Conservation (phyloP, 2,888 invertebrate species). For the Lacanobia oleracea region DNA sequence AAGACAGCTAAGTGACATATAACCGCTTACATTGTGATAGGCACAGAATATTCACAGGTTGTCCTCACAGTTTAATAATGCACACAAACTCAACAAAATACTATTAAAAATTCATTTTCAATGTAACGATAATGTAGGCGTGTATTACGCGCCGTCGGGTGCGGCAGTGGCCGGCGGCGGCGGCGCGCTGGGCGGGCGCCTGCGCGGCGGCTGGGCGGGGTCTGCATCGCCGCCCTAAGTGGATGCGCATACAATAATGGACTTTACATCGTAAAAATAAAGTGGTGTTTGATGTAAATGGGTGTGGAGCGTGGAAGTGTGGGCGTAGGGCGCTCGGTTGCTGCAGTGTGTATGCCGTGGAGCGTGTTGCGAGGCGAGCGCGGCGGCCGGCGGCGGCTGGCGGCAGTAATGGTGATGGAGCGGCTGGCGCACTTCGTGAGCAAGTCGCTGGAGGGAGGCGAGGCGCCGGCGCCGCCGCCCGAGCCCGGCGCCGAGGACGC, state of each 20-base stretch:
- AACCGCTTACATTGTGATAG: slow-evolving; percentile 22
- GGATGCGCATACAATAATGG: slow-evolving; percentile 58
- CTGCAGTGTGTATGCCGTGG: slow-evolving; percentile 81
- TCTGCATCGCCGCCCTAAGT: slow-evolving; percentile 76
- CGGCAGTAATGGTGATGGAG: slow-evolving; percentile 93
- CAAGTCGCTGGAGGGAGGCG: slow-evolving; percentile 94
- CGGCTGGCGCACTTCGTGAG: slow-evolving; percentile 97
- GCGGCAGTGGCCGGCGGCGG: slow-evolving; percentile 67
- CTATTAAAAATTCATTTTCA: slow-evolving; percentile 87
- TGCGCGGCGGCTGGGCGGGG: slow-evolving; percentile 86
- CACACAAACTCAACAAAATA: slow-evolving; percentile 77
- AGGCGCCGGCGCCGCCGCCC: slow-evolving; percentile 86
- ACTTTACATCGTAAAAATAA: slow-evolving; percentile 55
- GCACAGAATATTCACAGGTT: slow-evolving; percentile 58
- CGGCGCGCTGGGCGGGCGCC: slow-evolving; percentile 78
- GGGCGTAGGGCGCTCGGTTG: slow-evolving; percentile 80
- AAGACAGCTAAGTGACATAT: slow-evolving; percentile 2
- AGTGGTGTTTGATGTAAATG: slow-evolving; percentile 48
- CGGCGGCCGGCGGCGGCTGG: slow-evolving; percentile 77
- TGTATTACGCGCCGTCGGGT: slow-evolving; percentile 82
- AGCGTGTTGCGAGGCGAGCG: slow-evolving; percentile 84
- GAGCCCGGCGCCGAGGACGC: slow-evolving; percentile 84
- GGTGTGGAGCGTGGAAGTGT: slow-evolving; percentile 67
- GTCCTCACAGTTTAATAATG: slow-evolving; percentile 68
- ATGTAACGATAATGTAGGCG: slow-evolving; percentile 90